A percentile compares a stretch with the other conserved stretches of the same genome.
Conservation (phyloP, 2,113 vertebrate species). For the Carettochelys insculpta region DNA sequence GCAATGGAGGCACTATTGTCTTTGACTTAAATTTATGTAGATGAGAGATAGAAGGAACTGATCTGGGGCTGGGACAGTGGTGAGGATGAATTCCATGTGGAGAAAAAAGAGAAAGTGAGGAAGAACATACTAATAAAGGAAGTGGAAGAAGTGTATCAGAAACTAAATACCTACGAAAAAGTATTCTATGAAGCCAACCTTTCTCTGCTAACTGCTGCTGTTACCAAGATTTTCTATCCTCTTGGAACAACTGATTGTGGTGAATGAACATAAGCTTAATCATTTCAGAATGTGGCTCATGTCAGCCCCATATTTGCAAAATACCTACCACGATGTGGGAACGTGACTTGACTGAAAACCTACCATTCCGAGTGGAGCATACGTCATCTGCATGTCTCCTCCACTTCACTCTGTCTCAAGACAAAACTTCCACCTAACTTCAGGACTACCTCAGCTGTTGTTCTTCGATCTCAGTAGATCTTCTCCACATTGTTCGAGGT, state of each 20-base stretch:
- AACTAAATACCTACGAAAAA: not conserved
- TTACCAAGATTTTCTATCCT: not conserved
- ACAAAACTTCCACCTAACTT: too few species aligned
- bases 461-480: too few species aligned
- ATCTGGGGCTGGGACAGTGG: not conserved
- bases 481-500: too few species aligned
- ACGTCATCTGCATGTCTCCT: too few species aligned
- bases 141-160: not conserved
- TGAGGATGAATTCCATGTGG: not conserved
- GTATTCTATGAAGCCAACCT: too few species aligned
- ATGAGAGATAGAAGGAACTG: not conserved
- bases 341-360: too few species aligned
- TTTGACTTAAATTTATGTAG: too few species aligned
- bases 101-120: not conserved
- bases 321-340: not conserved
- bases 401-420: too few species aligned
- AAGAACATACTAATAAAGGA: not conserved
- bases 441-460: too few species aligned
- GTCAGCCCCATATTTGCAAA: not conserved
- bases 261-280: not conserved
- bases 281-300: rapidly evolving
- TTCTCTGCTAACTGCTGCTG: not conserved
- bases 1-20: too few species aligned
- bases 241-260: not conserved
- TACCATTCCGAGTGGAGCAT: too few species aligned